A percentile compares a stretch with the other conserved stretches of the same genome.
These are phyloP conservation scores for Allolobophora icterica DNA, from an alignment of 2,888 invertebrate species.

Conservation along the genomic window DNA sequence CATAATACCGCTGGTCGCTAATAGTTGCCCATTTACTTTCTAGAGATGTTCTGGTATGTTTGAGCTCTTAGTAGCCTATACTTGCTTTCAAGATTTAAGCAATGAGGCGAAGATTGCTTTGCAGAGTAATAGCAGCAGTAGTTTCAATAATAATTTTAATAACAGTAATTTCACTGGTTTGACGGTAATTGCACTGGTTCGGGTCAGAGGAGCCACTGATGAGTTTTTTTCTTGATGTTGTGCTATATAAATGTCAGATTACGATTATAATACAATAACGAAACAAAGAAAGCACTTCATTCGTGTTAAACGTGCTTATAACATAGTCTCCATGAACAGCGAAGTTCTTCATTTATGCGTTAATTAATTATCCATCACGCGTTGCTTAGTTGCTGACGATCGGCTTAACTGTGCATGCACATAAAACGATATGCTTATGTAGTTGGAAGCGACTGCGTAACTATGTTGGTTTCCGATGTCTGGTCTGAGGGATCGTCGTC, in stretches of 20 bases:
- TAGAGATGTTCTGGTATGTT: background rate
- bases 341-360: background rate
- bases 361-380: background rate
- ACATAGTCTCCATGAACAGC: background rate
- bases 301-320: background rate
- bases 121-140: too few relatives aligned
- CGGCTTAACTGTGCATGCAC: background rate
- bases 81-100: background rate
- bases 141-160: too few relatives aligned
- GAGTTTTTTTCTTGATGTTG: too few relatives aligned
- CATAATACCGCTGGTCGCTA: too few relatives aligned
- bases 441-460: background rate
- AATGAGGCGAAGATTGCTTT: too few relatives aligned
- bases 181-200: too few relatives aligned
- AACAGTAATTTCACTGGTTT: too few relatives aligned
- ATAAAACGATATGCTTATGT: background rate
- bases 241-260: too few relatives aligned
- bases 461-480: background rate
- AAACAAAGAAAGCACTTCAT: background rate
- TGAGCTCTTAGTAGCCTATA: background rate
- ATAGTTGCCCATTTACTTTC: background rate
- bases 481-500: background rate
- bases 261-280: background rate
- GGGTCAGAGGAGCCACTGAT: too few relatives aligned
- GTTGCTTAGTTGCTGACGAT: background rate